Base-by-base conservation (phyloP, 2,113 vertebrate species). In the Mirounga angustirostris region DNA sequence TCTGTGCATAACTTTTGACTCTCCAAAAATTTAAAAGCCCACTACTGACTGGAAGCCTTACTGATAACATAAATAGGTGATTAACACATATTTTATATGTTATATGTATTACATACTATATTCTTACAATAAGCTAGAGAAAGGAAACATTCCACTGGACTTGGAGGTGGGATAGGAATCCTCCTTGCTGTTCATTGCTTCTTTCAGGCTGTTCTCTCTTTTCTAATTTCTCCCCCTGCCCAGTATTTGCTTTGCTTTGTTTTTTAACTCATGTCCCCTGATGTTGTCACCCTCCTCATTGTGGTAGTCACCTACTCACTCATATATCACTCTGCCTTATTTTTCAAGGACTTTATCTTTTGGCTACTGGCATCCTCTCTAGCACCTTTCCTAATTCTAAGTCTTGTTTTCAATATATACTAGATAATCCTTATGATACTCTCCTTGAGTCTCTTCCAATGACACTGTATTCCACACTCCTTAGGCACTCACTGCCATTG, bases 321-420 rank as follows among this genome's bases (percentile, higher is more conserved):
- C 24, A 52, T 9, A 81, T 36, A 80, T 73, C 28, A 56, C 36
- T 69, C 43, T 21, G 21, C 33, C 46, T 92, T 89, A 59, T 92
- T 74, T 89, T 74, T 92, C 79, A 69, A 80, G 65, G 63, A 86
- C 40, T 95, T 96, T 8, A 59, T n/a, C 56, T 92, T 92, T 93
- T 54, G 19, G 18, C 80, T 86, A 81, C 50, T 78, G 58, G 58
- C 43, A 90, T 74, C 50, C 58, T 92, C 58, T 63, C 46, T 33
- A 92, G 13, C 2, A 85, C 18, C 65, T 85, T 18, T 71, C 18
- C n/a, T 80, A 79, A 24, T 93, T 15, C 71, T 85, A 83, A 78
- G 13, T 95, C 76, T 74, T 76, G 50, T 40, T 95, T 79, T 74
- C 36, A 94, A 52, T 94, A 59, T 19, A 5, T n/a, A 26, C 33